A percentile compares a stretch with the other conserved stretches of the same genome.
These are phyloP conservation scores for Mirza zaza DNA, from an alignment of 2,113 vertebrate genomes.

Conservation along the genomic window DNA sequence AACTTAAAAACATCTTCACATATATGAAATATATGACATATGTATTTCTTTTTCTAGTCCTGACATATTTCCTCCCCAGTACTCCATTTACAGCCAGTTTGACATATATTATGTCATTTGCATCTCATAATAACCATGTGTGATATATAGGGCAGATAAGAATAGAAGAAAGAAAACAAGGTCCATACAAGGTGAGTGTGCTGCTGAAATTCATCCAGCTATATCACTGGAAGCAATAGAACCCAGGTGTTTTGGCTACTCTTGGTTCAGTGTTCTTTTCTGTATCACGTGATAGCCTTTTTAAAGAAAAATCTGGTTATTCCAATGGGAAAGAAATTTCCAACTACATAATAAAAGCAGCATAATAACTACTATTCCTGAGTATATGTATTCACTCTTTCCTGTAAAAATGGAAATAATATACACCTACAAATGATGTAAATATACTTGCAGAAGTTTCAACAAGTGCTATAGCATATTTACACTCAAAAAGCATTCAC, in stretches of 20 bases:
- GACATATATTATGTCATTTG: background rate
- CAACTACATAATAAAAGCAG: background rate
- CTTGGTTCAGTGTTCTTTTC: background rate
- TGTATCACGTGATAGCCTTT: background rate
- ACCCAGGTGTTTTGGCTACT: background rate
- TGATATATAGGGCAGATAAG: background rate
- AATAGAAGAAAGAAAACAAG: background rate
- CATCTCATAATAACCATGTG: background rate
- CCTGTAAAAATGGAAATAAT: constrained; percentile 35
- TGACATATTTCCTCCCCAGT: background rate
- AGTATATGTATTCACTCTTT: background rate
- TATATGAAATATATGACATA: background rate
- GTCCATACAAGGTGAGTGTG: background rate
- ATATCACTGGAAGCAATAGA: background rate
- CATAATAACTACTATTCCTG: background rate
- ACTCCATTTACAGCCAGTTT: background rate
- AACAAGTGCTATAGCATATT: background rate
- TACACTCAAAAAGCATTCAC: background rate
- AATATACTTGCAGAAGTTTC: constrained; percentile 14
- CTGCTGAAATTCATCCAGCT: background rate
- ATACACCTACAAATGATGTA: background rate
- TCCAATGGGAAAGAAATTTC: background rate
- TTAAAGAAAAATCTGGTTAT: background rate
- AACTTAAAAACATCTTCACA: constrained; percentile 9
- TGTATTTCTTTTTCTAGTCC: too few relatives aligned